Base-by-base conservation (phyloP, 1,140 invertebrate genomes). In the Panonychus citri region DNA sequence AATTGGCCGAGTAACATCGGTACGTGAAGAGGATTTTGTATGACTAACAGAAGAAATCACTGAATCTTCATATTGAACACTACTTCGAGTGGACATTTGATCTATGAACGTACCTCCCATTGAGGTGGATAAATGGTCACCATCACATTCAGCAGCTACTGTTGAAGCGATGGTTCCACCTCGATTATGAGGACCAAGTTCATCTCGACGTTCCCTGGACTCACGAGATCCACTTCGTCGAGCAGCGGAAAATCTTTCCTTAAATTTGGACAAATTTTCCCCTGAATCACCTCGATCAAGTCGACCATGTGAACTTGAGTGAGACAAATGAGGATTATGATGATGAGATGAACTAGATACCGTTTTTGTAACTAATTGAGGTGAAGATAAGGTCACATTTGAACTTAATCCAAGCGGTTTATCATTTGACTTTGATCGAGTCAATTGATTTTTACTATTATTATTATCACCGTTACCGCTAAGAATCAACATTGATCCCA, bases 401-500 rank as follows among this genome's bases (percentile, higher is more conserved):
- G 43, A n/a, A 21, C 43, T 24, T 7, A n/a, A 24, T 46, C 43
- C 43, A 21, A 46, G 15, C 15, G 43, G 28, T 19, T 39, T 54
- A 13, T 34, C 52, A 24, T 17, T 37, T 37, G 52, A 21, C 21
- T 37, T 25, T 21, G 21, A 24, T 19, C 21, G 21, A 34, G 13
- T 5, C 21, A 25, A 4, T 3, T 34, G 19, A 37, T 17, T 54
- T 37, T 3, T 17, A 17, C 15, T 17, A 21, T 3, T 24, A 19
- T 21, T 15, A 49, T 49, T 26, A 24, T 53, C 40, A 27, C 56
- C 61, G 40, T 48, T 55, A 25, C 59, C 53, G 24, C 59, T 61
- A 8, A 34, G 53, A 39, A 57, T 57, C 24, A 56, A 51, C 39
- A 61, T 57, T n/a, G 54, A 42, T 24, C 60, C 77, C 63, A 81